Conservation (phyloP, 1,140 invertebrate species). For the Drosophila trapezifrons region DNA sequence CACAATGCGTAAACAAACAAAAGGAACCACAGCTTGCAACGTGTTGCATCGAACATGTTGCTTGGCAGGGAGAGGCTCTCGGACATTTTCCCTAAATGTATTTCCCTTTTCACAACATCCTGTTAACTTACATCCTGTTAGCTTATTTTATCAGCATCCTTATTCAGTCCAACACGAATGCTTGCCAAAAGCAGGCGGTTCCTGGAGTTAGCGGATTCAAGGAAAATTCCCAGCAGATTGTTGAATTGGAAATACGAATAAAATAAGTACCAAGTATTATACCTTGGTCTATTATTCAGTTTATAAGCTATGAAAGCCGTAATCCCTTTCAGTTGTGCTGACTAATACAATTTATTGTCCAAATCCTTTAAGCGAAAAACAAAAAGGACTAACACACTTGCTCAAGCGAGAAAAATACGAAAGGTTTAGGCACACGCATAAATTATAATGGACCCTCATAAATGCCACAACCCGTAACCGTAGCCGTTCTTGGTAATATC, state of each 20-base stretch:
- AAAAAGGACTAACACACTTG: background rate
- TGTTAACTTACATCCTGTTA: background rate
- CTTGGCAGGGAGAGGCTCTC: background rate
- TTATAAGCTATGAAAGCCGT: background rate
- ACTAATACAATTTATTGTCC: constrained; percentile 25
- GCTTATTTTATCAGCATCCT: background rate
- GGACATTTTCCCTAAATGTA: background rate
- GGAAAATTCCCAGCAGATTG: background rate
- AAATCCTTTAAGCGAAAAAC: background rate
- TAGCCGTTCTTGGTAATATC: constrained; percentile 7
- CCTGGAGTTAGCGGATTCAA: no score
- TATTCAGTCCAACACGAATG: constrained; percentile 10
- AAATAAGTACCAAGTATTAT: background rate
- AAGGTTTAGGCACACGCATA: constrained; percentile 14
- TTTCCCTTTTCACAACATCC: constrained; percentile 9
- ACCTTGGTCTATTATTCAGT: background rate
- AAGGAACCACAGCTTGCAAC: constrained; percentile 1
- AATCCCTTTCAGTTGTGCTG: background rate
- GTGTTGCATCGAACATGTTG: constrained; percentile 30
- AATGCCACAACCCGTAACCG: constrained; percentile 18
- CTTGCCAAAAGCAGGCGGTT: background rate
- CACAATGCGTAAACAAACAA: constrained; percentile 41
- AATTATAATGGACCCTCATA: constrained; percentile 39
- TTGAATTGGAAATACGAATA: background rate
- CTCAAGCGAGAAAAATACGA: background rate